A percentile compares a stretch with the other conserved stretches of the same genome.
Evolutionary conservation across 2,888 invertebrate species (phyloP).

Genomic region (Muscina levida): DNA sequence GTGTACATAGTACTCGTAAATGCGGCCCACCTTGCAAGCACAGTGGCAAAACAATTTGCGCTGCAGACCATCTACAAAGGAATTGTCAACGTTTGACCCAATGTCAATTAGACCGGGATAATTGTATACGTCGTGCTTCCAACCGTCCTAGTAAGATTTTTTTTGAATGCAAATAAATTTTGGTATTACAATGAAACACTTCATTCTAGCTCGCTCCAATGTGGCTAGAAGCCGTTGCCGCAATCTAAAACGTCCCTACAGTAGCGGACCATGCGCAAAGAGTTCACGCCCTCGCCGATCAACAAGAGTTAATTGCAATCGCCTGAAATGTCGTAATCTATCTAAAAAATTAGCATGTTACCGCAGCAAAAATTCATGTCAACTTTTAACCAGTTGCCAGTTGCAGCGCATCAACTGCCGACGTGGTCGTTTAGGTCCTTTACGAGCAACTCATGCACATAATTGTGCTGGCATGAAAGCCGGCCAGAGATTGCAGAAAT

Average conservation of each 20-base stretch:
- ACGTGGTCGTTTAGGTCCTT: slow-evolving; percentile 38
- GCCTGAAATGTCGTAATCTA: slow-evolving; percentile 45
- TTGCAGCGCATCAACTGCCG: slow-evolving; percentile 70
- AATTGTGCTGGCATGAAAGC: slow-evolving; percentile 59
- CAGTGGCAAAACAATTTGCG: slow-evolving; percentile 65
- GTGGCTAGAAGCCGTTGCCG: slow-evolving; percentile 41
- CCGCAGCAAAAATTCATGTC: slow-evolving; percentile 62
- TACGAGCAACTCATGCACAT: background rate
- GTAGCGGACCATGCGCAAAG: slow-evolving; percentile 56
- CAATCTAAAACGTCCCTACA: slow-evolving; percentile 38
- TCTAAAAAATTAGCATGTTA: slow-evolving; percentile 68
- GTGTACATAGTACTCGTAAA: background rate
- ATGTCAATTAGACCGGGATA: slow-evolving; percentile 70
- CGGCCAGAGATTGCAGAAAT: slow-evolving; percentile 61
- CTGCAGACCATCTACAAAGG: slow-evolving; percentile 60
- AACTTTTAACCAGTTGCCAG: slow-evolving; percentile 69
- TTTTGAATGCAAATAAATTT: slow-evolving; percentile 33
- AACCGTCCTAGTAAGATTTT: slow-evolving; percentile 43
- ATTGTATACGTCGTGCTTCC: slow-evolving; percentile 65
- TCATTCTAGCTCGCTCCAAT: background rate
- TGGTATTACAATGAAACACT: background rate
- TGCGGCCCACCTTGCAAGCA: slow-evolving; percentile 64
- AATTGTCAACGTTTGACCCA: slow-evolving; percentile 67
- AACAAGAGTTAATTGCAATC: slow-evolving; percentile 33
- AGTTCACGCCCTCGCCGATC: slow-evolving; percentile 9